phyloP scores from a whole-genome alignment of 2,888 invertebrate genomes.

The Phaedon cochleariae region DNA sequence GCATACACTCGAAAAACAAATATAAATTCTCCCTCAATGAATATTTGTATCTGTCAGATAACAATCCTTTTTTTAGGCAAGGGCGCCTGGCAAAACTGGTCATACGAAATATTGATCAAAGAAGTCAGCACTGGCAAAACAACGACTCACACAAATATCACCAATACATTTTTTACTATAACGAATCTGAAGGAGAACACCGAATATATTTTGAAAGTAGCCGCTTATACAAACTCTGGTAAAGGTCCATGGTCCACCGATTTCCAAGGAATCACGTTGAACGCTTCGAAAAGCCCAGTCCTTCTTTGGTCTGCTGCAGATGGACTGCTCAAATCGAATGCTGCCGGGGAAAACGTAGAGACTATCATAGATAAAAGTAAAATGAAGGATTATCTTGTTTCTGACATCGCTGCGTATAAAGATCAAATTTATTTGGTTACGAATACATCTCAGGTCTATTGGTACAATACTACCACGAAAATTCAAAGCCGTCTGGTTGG shows the following conservation, averaged over 20 bases:
- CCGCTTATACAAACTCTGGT: conserved; percentile 80
- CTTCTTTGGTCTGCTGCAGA: conserved; percentile 80
- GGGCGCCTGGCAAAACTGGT: conserved; percentile 79
- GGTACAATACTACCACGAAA: conserved; percentile 74
- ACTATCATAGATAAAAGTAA: conserved; percentile 71
- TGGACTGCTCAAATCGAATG: conserved; percentile 81
- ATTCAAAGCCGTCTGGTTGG: conserved; percentile 68
- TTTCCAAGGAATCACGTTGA: conserved; percentile 68
- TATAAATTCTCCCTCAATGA: too few species aligned
- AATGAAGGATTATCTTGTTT: conserved; percentile 65
- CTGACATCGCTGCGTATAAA: conserved; percentile 80
- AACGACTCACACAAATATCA: conserved; percentile 63
- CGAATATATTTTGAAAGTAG: conserved; percentile 80
- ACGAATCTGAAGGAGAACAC: conserved; percentile 77
- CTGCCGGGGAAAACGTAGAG: conserved; percentile 79
- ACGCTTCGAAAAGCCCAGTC: conserved; percentile 68
- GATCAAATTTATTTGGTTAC: conserved; percentile 76
- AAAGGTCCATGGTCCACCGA: conserved; percentile 79
- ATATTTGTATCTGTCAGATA: too few species aligned
- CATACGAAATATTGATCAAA: conserved; percentile 77
- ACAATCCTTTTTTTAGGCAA: conserved; percentile 59
- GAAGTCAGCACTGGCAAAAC: conserved; percentile 63
- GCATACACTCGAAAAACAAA: too few species aligned
- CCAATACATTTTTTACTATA: conserved; percentile 71
- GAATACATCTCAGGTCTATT: conserved; percentile 71